These are phyloP conservation scores for Melanotaenia maccullochi DNA, from an alignment of 2,797 vertebrate genomes.

Conservation along the genomic window DNA sequence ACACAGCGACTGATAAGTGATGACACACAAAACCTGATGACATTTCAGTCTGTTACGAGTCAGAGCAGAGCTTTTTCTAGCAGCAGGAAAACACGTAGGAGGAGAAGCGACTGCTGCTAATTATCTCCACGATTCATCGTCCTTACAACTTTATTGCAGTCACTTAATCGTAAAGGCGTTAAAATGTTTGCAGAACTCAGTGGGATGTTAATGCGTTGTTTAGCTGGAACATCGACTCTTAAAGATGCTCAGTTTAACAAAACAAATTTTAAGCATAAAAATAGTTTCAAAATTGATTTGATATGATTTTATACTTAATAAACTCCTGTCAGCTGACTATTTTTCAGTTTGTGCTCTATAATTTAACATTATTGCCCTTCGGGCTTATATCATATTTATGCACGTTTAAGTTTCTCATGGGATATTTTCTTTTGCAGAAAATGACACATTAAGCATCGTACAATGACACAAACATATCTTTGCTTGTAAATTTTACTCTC, in stretches of 20 bases:
- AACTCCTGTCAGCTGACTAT: no score
- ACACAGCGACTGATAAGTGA: slow-evolving; percentile 1
- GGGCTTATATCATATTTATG: no score
- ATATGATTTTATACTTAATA: no score
- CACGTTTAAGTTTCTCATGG: background rate
- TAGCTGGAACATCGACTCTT: background rate
- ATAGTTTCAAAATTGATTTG: background rate
- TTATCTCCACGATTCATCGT: accelerated
- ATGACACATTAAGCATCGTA: background rate
- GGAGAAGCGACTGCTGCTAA: background rate
- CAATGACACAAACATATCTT: background rate
- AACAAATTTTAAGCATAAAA: no score
- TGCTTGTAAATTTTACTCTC: background rate
- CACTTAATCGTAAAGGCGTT: background rate
- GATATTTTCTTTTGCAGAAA: background rate
- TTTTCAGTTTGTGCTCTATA: no score
- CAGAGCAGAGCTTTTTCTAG: background rate
- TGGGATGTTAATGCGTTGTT: no score
- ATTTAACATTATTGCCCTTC: background rate
- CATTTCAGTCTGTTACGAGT: slow-evolving; percentile 8
- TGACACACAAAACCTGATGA: background rate
- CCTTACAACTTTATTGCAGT: background rate
- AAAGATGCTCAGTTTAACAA: background rate
- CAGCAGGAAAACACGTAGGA: background rate
- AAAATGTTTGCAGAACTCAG: background rate